A percentile compares a stretch with the other conserved stretches of the same genome.
Evolutionary conservation across 2,797 vertebrate species (phyloP).

Genomic region (Ambastaia sidthimunki): DNA sequence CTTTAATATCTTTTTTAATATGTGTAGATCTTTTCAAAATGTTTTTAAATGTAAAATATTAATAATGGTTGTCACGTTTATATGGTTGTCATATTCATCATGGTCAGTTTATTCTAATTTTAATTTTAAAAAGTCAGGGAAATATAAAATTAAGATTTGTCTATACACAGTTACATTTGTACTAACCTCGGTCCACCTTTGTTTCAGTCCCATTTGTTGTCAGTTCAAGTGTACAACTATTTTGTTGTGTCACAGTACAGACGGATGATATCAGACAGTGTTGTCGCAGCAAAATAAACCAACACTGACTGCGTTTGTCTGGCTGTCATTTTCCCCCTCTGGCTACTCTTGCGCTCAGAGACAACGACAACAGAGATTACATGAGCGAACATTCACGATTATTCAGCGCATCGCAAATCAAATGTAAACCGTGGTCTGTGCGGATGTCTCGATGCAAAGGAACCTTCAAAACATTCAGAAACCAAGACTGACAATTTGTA

Average conservation of each 20-base stretch:
- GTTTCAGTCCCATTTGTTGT: conserved; percentile 26
- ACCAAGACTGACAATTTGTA: conserved; percentile 8
- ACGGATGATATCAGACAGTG: conserved; percentile 39
- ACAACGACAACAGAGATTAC: conserved; percentile 34
- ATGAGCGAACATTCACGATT: not conserved
- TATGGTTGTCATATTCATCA: too few species aligned
- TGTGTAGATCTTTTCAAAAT: too few species aligned
- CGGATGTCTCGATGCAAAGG: not conserved
- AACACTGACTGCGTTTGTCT: conserved; percentile 28
- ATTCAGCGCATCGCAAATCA: not conserved
- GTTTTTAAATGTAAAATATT: too few species aligned
- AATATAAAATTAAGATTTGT: too few species aligned
- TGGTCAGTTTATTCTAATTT: too few species aligned
- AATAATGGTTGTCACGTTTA: too few species aligned
- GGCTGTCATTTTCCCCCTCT: conserved; percentile 20
- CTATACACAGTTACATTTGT: not conserved
- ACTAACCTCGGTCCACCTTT: not conserved
- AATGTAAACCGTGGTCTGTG: not conserved
- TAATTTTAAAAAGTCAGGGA: too few species aligned
- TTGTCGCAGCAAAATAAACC: conserved; percentile 43
- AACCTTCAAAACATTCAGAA: conserved; percentile 3
- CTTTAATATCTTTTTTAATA: too few species aligned
- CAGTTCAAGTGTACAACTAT: conserved; percentile 20
- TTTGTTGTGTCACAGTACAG: conserved; percentile 9
- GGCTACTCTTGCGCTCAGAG: conserved; percentile 11